These are phyloP conservation scores for Achroia grisella DNA, from an alignment of 1,140 invertebrate species.

Conservation along the genomic window DNA sequence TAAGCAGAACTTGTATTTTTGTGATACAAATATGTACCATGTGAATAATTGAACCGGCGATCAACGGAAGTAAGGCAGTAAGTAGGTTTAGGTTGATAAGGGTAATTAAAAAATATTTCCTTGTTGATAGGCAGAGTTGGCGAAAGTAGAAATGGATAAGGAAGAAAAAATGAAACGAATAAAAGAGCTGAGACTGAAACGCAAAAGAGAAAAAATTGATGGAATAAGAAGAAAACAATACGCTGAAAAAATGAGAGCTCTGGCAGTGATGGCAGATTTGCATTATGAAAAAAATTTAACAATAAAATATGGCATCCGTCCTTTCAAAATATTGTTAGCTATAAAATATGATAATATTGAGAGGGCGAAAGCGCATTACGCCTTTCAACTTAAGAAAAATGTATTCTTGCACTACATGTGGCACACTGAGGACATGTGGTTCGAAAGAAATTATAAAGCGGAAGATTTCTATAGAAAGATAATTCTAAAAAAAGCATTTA, in stretches of 20 bases:
- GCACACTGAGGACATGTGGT: conserved; percentile 62
- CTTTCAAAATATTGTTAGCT: conserved; percentile 66
- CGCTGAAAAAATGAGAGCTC: conserved; percentile 67
- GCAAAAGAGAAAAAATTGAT: conserved; percentile 75
- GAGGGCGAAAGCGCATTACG: conserved; percentile 63
- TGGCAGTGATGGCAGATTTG: conserved; percentile 73
- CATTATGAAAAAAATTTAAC: conserved; percentile 74
- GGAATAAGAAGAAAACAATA: conserved; percentile 74
- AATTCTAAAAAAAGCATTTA: conserved; percentile 45
- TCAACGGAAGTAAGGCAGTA: too few species aligned
- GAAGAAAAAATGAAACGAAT: conserved; percentile 76
- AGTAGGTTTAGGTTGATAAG: too few species aligned
- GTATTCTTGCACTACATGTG: conserved; percentile 72
- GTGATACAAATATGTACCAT: too few species aligned
- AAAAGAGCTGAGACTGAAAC: conserved; percentile 74
- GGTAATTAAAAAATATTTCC: too few species aligned
- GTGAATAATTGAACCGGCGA: too few species aligned
- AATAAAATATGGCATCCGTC: conserved; percentile 66
- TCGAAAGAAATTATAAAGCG: conserved; percentile 62
- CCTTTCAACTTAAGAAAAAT: conserved; percentile 62
- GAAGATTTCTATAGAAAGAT: conserved; percentile 66
- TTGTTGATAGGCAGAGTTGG: conserved; percentile 51
- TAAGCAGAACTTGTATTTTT: too few species aligned
- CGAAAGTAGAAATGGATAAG: conserved; percentile 73
- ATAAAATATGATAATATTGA: conserved; percentile 69